Base-by-base conservation (phyloP, 2,888 invertebrate genomes). In the Dione juno region DNA sequence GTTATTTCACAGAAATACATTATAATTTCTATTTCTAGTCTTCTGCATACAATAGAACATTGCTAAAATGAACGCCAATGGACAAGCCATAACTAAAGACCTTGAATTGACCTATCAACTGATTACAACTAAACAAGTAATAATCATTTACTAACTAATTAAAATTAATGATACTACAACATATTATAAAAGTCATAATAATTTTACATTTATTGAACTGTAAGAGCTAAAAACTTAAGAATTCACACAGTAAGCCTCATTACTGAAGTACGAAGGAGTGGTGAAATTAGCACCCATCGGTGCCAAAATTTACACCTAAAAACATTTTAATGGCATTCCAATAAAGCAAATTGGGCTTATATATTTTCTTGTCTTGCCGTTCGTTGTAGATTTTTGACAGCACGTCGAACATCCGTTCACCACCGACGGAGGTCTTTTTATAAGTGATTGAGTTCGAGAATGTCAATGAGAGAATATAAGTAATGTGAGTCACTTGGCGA, bases 321-420 rank as follows among this genome's bases (percentile, higher is more conserved):
- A 84, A 83, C 74, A 63, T 67, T 72, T 75, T 80, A 81, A 80
- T 80, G 77, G 81, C 85, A 86, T 88, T 85, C 87, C 84, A 66
- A 75, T 76, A 76, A 76, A 81, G 81, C 82, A 82, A 84, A 85
- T 85, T 83, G 77, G 64, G 67, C 76, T 75, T 78, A 78, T 79
- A 80, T 78, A 80, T 77, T 77, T 78, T 78, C 78, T 77, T 76
- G 77, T 75, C 69, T 69, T 70, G 70, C 65, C 71, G 71, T 72
- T 76, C 70, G 76, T 76, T 76, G 77, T 77, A 78, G 78, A 78
- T 76, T 75, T 80, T 76, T 72, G 78, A 76, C 77, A 76, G 74
- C 74, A 66, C 58, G 54, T 48, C 67, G 71, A 67, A 72, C 76
- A 72, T 74, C 77, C 73, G 73, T 69, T 73, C 66, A 64, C 37